Evolutionary conservation across 2,113 vertebrate species (phyloP), one percentile per base, ranked within the genome.

Genomic region (Leucoraja erinaceus): DNA sequence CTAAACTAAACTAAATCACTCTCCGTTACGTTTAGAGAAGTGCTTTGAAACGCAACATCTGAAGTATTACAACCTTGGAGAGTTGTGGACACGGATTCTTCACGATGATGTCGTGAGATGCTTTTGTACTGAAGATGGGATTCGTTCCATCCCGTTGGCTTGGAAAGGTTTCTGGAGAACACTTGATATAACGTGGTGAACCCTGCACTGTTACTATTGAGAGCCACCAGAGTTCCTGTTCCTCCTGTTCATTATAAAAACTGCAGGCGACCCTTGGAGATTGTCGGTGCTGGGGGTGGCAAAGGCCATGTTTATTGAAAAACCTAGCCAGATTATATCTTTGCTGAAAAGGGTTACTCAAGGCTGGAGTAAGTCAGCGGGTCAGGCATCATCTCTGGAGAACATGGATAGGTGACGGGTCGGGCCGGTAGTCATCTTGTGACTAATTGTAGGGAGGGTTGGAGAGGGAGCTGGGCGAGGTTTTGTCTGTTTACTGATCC

Each of bases 11-110:
- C 38, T 47, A 47, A 47, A 91, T 22, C 33, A 11, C 63, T 90
- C 25, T 59, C 56, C 22, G 70, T 93, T 72, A 2, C 68, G 10
- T 56, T 88, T 95, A 99, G 99, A 94, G 56, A 98, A 96, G 93
- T 99, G 99, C 95, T 98, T 97, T 77, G 98, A 99, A 90, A 94
- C 95, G 33, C 93, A 94, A 31, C 99, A 98, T 95, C 94, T 97
- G 0, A 96, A 95, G 93, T 94, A 96, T 94, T 98, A 99, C 95
- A 97, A 97, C 94, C 93, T 6, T 7, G 98, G 96, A 2, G 94
- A 94, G 59, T 97, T 94, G 70, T 99, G 99, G 99, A 95, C 97
- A 93, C 97, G 97, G 10, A 97, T 97, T 94, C 95, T 96, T 74
- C 93, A 94, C 22, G 97, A 97, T 18, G 95, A 22, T 0, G 97